phyloP scores from a whole-genome alignment of 2,888 invertebrate species.

The Amphipyra berbera region DNA sequence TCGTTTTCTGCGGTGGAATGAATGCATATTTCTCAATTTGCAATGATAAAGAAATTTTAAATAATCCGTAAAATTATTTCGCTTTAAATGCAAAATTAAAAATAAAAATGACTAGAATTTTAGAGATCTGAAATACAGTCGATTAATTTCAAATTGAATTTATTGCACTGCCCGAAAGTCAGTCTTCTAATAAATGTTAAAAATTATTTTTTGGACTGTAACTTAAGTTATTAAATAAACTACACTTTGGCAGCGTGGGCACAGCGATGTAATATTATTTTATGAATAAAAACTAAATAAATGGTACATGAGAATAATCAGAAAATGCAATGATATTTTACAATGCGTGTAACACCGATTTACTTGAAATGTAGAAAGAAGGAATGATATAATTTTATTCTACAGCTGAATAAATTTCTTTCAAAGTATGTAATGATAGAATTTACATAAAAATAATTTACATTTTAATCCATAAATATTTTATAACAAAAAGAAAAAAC shows the following conservation, averaged over 20 bases:
- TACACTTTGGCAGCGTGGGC: slow-evolving; percentile 59
- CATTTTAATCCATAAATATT: too few relatives aligned
- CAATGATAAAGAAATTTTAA: slow-evolving; percentile 4
- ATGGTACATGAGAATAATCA: slow-evolving; percentile 33
- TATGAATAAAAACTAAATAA: slow-evolving; percentile 39
- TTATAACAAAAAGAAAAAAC: too few relatives aligned
- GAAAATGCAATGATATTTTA: slow-evolving; percentile 53
- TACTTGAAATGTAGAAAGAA: slow-evolving; percentile 36
- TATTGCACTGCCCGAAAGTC: slow-evolving; percentile 87
- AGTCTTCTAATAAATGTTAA: slow-evolving; percentile 75
- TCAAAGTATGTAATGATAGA: too few relatives aligned
- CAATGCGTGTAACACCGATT: slow-evolving; percentile 44
- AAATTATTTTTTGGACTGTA: slow-evolving; percentile 30
- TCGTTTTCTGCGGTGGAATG: too few relatives aligned
- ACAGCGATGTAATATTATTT: slow-evolving; percentile 40
- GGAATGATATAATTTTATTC: neutral
- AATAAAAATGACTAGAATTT: slow-evolving; percentile 52
- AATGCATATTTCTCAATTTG: too few relatives aligned
- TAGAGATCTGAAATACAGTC: slow-evolving; percentile 39
- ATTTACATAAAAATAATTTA: too few relatives aligned
- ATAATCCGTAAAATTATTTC: slow-evolving; percentile 27
- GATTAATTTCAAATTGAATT: slow-evolving; percentile 38
- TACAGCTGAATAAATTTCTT: too few relatives aligned
- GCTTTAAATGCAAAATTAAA: slow-evolving; percentile 5
- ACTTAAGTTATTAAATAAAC: slow-evolving; percentile 29